phyloP scores from a whole-genome alignment of 2,113 vertebrate genomes.

The Dendrocopos noguchii region DNA sequence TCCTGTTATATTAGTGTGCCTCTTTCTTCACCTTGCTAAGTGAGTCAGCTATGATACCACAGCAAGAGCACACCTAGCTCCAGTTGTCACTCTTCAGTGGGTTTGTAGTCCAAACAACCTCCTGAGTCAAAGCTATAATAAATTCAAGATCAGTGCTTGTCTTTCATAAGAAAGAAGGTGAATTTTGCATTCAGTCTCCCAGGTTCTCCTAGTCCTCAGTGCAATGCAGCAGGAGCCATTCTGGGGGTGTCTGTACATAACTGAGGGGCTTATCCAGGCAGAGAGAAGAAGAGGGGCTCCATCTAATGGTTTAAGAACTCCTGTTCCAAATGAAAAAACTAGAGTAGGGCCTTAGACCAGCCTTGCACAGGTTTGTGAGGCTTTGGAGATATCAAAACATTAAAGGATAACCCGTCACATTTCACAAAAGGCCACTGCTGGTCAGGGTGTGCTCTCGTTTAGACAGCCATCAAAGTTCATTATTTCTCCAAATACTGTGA shows the following conservation, averaged over 20 bases:
- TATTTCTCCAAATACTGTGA: background rate
- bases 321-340: background rate
- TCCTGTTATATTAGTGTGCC: background rate
- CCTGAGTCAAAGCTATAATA: background rate
- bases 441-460: background rate
- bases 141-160: background rate
- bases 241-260: background rate
- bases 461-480: background rate
- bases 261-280: background rate
- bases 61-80: background rate
- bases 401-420: background rate
- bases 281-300: background rate
- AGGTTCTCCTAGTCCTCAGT: accelerated
- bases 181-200: background rate
- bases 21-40: accelerated
- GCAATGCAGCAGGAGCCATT: background rate
- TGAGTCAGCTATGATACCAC: accelerated
- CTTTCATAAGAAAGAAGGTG: background rate
- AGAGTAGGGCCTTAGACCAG: background rate
- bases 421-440: background rate
- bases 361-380: background rate
- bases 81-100: background rate
- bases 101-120: background rate
- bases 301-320: background rate
- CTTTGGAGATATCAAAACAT: background rate